Base-by-base conservation (phyloP, 1,140 invertebrate species). In the Drosophila truncata region DNA sequence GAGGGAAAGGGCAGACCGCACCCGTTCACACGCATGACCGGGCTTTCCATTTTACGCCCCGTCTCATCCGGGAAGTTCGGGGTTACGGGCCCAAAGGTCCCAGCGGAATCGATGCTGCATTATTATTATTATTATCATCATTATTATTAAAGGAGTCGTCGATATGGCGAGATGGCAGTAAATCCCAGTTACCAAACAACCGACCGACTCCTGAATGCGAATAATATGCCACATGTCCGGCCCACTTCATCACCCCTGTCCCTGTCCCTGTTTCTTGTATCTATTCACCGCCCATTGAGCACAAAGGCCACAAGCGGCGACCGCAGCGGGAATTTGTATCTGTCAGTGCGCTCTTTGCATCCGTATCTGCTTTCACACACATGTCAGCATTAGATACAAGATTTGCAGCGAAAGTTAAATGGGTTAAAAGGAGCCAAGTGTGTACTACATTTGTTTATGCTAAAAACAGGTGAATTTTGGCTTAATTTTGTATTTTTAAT, bases 41-140 rank as follows among this genome's bases (percentile, higher is more conserved):
- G 84, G 81, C 75, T 88, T 88, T 88, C 79, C 78, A 88, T 90
- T 90, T 90, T 81, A 87, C 83, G 82, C 82, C 62, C 74, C 63
- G 74, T 76, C 74, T 84, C 65, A 54, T 49, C 41, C 37, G 46
- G 39, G 8, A 55, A 55, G 52, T 55, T 35, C 52, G 52, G 52
- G 52, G 42, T 33, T 37, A 41, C 23, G 29, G 41, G 52, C 58
- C 62, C 27, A 47, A 39, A 77, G 73, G 55, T 83, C 84, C 84
- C 84, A 88, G 42, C 58, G 84, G 84, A 80, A 78, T 80, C 83
- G 73, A 78, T 72, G 62, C 83, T 67, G 73, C 78, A 69, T 77
- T 59, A 81, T 82, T 79, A 78, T 78, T 80, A 87, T 80, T 77
- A 87, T 78, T 84, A 87, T 80, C 71, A 87, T 87, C 72, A 87